Evolutionary conservation across 2,113 vertebrate genomes (phyloP), one percentile per base, ranked within the genome.

Genomic region (Pholis gunnellus): DNA sequence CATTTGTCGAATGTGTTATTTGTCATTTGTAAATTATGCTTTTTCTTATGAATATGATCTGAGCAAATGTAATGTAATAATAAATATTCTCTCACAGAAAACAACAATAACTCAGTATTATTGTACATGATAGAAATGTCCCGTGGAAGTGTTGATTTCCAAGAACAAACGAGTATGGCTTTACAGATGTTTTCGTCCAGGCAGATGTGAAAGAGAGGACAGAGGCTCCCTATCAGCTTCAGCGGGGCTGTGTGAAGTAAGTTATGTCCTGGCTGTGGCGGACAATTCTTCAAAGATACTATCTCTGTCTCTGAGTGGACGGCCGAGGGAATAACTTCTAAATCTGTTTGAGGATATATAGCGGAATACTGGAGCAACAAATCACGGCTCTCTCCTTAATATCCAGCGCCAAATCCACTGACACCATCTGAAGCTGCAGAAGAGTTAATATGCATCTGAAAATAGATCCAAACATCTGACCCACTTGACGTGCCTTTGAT

Each of bases 271-370:
- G 88, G 90, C 91, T 81, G 82, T 85, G 78, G 72, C 54, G 74
- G 90, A 87, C 88, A 71, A 92, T 92, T 91, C 94, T 92, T 95
- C 89, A 94, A 92, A 94, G 94, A 95, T 94, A 88, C 84, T 91
- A 95, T 95, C 94, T 95, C 82, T 75, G 86, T 87, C 86, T 88
- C 66, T 0, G 34, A 78, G 81, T 27, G 31, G 72, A 84, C 54
- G 29, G 75, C 69, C 67, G 78, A 92, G 83, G 74, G 81, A 88
- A 84, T 60, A 57, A 85, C 80, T 83, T 89, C 86, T 73, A 89
- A 90, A 92, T 94, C 82, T 73, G 87, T 91, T 85, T 64, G 64
- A 78, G 81, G 71, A 74, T 86, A 84, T 88, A 80, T 89, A 93
- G 90, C 79, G 86, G 83, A 94, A 94, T 90, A 88, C 77, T 73